Conservation (phyloP, 2,888 invertebrate genomes). For the Nudaria mundana region DNA sequence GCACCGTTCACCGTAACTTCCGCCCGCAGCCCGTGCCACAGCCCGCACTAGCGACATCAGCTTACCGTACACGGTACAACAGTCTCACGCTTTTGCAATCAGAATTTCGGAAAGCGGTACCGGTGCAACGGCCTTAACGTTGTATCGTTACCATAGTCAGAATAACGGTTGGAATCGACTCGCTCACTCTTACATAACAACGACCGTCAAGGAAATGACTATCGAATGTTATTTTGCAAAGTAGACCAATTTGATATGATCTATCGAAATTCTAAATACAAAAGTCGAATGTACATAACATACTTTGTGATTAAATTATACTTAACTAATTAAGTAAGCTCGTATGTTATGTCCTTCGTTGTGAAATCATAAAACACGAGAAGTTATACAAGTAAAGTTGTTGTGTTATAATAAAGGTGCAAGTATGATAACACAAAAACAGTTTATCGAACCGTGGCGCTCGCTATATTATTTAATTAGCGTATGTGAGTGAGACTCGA, state of each 20-base stretch:
- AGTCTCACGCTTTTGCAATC: conserved; percentile 59
- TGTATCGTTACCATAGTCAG: conserved; percentile 34
- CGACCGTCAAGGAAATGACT: conserved; percentile 42
- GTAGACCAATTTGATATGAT: conserved; percentile 35
- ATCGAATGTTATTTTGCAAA: conserved; percentile 32
- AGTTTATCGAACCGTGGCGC: conserved; percentile 41
- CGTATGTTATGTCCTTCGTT: not conserved
- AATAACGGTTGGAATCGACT: conserved; percentile 45
- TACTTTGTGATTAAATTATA: no score
- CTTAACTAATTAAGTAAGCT: no score
- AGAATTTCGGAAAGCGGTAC: conserved; percentile 59
- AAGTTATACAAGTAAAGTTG: no score
- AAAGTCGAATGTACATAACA: no score
- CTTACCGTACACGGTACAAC: conserved; percentile 32
- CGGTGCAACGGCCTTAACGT: conserved; percentile 50
- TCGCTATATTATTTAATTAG: conserved; percentile 52
- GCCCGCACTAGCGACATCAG: conserved; percentile 34
- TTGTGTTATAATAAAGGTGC: conserved; percentile 22
- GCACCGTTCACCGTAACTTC: conserved; percentile 68
- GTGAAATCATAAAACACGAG: not conserved
- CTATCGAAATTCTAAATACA: no score
- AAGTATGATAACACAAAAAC: conserved; percentile 36
- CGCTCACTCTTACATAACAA: conserved; percentile 47
- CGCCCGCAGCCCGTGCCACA: conserved; percentile 51
- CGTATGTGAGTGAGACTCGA: conserved; percentile 27